These are phyloP conservation scores for Melipona beecheii DNA, from an alignment of 2,888 invertebrate species.

Conservation along the genomic window DNA sequence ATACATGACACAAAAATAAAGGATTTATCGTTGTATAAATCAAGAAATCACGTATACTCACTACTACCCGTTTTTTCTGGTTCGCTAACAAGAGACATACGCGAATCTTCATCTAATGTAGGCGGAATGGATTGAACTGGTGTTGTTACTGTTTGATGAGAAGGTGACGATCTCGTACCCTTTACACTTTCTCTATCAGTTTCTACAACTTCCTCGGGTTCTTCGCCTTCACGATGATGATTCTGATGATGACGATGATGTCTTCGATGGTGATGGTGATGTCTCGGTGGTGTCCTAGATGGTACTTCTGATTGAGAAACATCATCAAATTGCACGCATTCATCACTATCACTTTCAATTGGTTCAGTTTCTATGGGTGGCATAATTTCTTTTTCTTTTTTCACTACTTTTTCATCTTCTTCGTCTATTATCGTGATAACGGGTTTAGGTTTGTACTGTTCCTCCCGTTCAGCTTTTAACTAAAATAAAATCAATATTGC, in stretches of 20 bases:
- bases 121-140: slow-evolving; percentile 77
- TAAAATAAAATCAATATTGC: slow-evolving; percentile 71
- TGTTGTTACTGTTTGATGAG: slow-evolving; percentile 66
- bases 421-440: slow-evolving; percentile 87
- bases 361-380: slow-evolving; percentile 89
- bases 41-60: slow-evolving; percentile 60
- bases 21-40: neutral
- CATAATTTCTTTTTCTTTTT: slow-evolving; percentile 83
- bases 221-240: slow-evolving; percentile 81
- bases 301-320: slow-evolving; percentile 77
- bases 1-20: neutral
- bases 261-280: slow-evolving; percentile 82
- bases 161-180: slow-evolving; percentile 77
- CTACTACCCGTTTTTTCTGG: slow-evolving; percentile 82
- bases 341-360: slow-evolving; percentile 88
- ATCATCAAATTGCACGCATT: slow-evolving; percentile 81
- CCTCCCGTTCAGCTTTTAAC: slow-evolving; percentile 91
- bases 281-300: slow-evolving; percentile 80
- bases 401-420: slow-evolving; percentile 82
- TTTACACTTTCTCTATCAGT: slow-evolving; percentile 75
- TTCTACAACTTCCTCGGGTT: slow-evolving; percentile 75
- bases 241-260: slow-evolving; percentile 82
- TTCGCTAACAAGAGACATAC: slow-evolving; percentile 82
- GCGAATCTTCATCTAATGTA: slow-evolving; percentile 80
- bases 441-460: slow-evolving; percentile 93